Evolutionary conservation across 35 echinoderm and acorn worm species (phyloP).

Genomic region (Nesometra sesokonis): DNA sequence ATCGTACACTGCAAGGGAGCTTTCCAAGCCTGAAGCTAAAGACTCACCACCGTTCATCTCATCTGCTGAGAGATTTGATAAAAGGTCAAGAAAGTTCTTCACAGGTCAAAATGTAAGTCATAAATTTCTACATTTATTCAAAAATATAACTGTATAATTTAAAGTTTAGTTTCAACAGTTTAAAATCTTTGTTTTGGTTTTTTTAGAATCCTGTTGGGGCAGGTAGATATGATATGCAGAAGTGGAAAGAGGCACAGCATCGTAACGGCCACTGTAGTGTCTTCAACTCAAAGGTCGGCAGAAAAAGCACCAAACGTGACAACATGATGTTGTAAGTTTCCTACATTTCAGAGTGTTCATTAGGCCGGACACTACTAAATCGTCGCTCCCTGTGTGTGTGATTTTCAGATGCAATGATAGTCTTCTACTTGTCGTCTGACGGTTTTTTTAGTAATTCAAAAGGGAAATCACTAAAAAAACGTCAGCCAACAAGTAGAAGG

Average conservation of each 20-base stretch:
- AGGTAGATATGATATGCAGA: constrained; percentile 78
- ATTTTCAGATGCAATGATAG: too few species aligned
- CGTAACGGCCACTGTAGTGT: constrained; percentile 78
- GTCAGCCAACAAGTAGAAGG: too few species aligned
- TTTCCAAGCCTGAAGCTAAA: constrained; percentile 53
- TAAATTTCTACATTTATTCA: too few species aligned
- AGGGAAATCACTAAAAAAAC: too few species aligned
- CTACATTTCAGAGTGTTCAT: not conserved
- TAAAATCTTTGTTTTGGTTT: not conserved
- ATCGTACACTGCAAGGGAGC: constrained; percentile 46
- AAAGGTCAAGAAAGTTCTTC: constrained; percentile 88
- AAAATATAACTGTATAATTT: too few species aligned
- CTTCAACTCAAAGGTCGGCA: constrained; percentile 83
- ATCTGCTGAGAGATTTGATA: constrained; percentile 92
- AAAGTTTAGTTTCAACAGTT: too few species aligned
- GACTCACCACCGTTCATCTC: constrained; percentile 88
- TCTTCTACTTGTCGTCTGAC: too few species aligned
- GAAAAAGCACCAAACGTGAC: constrained; percentile 49
- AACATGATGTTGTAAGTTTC: constrained; percentile 79
- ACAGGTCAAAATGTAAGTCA: constrained; percentile 82
- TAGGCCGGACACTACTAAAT: too few species aligned
- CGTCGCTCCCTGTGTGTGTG: too few species aligned
- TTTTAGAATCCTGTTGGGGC: constrained; percentile 87
- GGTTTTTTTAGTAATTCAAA: too few species aligned
- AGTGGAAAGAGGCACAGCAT: constrained; percentile 78